phyloP scores from a whole-genome alignment of 2,113 vertebrate species.

The Entelurus aequoreus region DNA sequence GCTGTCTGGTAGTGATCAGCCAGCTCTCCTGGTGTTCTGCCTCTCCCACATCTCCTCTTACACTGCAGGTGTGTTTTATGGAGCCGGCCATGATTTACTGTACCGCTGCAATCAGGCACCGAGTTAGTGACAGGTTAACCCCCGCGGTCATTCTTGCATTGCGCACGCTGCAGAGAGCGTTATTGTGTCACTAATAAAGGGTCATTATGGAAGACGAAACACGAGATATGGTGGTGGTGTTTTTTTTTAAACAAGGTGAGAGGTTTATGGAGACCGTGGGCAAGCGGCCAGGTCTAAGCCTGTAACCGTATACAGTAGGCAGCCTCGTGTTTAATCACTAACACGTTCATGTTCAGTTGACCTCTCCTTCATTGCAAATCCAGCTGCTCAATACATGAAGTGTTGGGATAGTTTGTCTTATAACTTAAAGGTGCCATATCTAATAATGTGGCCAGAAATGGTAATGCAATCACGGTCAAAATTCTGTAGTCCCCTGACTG shows the following conservation, averaged over 20 bases:
- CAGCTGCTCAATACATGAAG: conserved; percentile 5
- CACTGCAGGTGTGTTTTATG: conserved; percentile 73
- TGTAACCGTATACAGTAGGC: conserved; percentile 50
- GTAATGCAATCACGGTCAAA: no score
- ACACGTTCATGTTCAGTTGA: conserved; percentile 24
- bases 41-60: conserved; percentile 61
- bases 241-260: conserved; percentile 42
- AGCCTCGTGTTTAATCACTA: conserved; percentile 37
- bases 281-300: conserved; percentile 25
- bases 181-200: conserved; percentile 60
- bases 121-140: conserved; percentile 66
- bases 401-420: neutral
- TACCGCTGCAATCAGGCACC: conserved; percentile 60
- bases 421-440: no score
- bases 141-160: conserved; percentile 62
- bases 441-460: no score
- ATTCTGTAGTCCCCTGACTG: no score
- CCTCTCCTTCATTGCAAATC: neutral
- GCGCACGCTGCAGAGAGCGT: conserved; percentile 23
- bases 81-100: conserved; percentile 68
- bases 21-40: conserved; percentile 56
- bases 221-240: conserved; percentile 24
- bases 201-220: conserved; percentile 51
- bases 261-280: conserved; percentile 42
- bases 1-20: conserved; percentile 65